Base-by-base conservation (phyloP, 2,888 invertebrate species). In the Tipula lateralis region DNA sequence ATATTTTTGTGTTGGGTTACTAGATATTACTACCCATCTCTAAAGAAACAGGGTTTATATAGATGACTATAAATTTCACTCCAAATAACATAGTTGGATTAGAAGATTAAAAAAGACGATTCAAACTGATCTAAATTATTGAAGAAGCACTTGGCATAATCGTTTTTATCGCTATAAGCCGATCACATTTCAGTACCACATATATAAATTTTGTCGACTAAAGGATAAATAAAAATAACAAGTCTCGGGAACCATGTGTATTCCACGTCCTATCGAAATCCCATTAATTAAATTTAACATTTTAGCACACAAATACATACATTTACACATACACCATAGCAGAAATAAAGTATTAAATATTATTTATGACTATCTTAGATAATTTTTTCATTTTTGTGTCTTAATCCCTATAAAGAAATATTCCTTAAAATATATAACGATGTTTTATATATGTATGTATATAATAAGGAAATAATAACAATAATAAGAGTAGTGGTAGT, bases 291-390 rank as follows among this genome's bases (percentile, higher is more conserved):
- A 66, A 24, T 66, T 66, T 24, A 66, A 66, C 66, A 24, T 66
- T 66, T 66, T 66, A 24, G 66, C 66, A 24, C 66, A 66, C 66
- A 44, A 44, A 44, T 44, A 44, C 44, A 44, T 44, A 44, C n/a
- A 44, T 44, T n/a, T 44, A 24, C 66, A 24, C 66, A 66, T 66
- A 24, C 39, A 39, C 24, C 24, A 44, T 44, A 66, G 66, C 7
- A 66, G 66, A 66, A 66, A 66, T 66, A 66, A 66, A 24, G 66
- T 66, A 66, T 24, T 66, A 66, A 66, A 66, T 82, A 82, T 30
- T 82, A 82, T 82, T 29, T 82, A 32, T 82, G 82, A 82, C 82
- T 82, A 30, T 82, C 32, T 32, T 32, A 82, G 82, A 82, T 82
- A 82, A 82, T 82, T n/a, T 81, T 81, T 81, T 81, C 29, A 81